A percentile compares a stretch with the other conserved stretches of the same genome.
Evolutionary conservation across 1,140 invertebrate species (phyloP).

Genomic region (Lepidostoma basale): DNA sequence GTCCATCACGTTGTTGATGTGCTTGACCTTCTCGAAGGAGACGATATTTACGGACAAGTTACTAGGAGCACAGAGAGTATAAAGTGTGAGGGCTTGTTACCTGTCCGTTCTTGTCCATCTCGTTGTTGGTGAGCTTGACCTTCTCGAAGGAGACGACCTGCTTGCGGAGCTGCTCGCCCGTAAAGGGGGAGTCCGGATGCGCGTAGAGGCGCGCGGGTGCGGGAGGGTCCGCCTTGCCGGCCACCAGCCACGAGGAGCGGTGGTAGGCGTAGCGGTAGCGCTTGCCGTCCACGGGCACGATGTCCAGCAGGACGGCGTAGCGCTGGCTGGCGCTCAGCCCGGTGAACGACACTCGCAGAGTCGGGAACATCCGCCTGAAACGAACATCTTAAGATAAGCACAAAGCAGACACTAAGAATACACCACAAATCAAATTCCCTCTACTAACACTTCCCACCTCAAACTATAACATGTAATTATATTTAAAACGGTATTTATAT

Average conservation of each 20-base stretch:
- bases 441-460: not conserved
- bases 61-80: not conserved
- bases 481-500: too few species aligned
- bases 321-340: slow-evolving; percentile 65
- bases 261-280: slow-evolving; percentile 98
- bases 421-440: too few species aligned
- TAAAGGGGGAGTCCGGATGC: slow-evolving; percentile 97
- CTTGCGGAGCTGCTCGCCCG: slow-evolving; percentile 92
- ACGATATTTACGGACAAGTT: too few species aligned
- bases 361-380: slow-evolving; percentile 97
- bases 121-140: slow-evolving; percentile 99
- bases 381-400: too few species aligned
- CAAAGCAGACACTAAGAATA: too few species aligned
- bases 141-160: slow-evolving; percentile 99
- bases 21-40: slow-evolving; percentile 98
- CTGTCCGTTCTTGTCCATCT: slow-evolving; percentile 98
- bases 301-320: slow-evolving; percentile 95
- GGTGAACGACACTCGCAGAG: slow-evolving; percentile 90
- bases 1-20: slow-evolving; percentile 99
- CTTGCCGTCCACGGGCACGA: slow-evolving; percentile 92
- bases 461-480: too few species aligned
- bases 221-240: slow-evolving; percentile 97
- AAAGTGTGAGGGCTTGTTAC: slow-evolving; percentile 63
- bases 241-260: slow-evolving; percentile 96
- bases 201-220: slow-evolving; percentile 91